Evolutionary conservation across 1,140 invertebrate genomes (phyloP).

Genomic region (Drosophila sechellia): DNA sequence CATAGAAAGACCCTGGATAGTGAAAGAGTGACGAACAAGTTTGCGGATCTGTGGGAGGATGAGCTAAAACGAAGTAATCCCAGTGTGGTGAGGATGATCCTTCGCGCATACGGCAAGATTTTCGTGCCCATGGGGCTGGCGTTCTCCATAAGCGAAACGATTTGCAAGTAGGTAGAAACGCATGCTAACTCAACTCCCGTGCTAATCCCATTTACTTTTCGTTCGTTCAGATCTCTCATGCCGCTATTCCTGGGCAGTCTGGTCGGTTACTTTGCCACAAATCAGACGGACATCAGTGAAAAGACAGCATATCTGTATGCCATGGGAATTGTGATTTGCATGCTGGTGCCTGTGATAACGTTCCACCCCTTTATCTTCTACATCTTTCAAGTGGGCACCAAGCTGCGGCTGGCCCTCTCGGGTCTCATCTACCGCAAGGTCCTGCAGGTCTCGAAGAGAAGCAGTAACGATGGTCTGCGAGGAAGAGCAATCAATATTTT

Average conservation of each 20-base stretch:
- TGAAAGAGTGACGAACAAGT: slow-evolving; percentile 71
- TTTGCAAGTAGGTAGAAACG: slow-evolving; percentile 85
- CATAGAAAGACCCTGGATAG: slow-evolving; percentile 71
- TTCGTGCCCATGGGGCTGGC: slow-evolving; percentile 85
- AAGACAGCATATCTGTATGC: slow-evolving; percentile 89
- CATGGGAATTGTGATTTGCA: slow-evolving; percentile 88
- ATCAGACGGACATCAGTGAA: slow-evolving; percentile 84
- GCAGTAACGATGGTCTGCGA: slow-evolving; percentile 91
- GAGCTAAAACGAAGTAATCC: slow-evolving; percentile 83
- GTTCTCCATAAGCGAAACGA: slow-evolving; percentile 85
- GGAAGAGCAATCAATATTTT: slow-evolving; percentile 95
- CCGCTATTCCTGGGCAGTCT: slow-evolving; percentile 89
- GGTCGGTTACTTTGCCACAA: slow-evolving; percentile 88
- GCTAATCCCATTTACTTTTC: slow-evolving; percentile 22
- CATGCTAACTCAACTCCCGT: neutral
- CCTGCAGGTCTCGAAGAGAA: slow-evolving; percentile 87
- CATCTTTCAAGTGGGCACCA: slow-evolving; percentile 89
- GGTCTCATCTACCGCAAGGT: slow-evolving; percentile 94
- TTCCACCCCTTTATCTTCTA: slow-evolving; percentile 92
- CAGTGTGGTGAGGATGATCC: slow-evolving; percentile 86
- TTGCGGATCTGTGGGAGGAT: slow-evolving; percentile 74
- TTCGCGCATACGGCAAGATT: slow-evolving; percentile 85
- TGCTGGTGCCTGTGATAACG: slow-evolving; percentile 87
- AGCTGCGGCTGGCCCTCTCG: slow-evolving; percentile 91
- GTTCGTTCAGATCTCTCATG: slow-evolving; percentile 88